Evolutionary conservation across 2,113 vertebrate genomes (phyloP), one percentile per base, ranked within the genome.

Genomic region (Picathartes gymnocephalus): DNA sequence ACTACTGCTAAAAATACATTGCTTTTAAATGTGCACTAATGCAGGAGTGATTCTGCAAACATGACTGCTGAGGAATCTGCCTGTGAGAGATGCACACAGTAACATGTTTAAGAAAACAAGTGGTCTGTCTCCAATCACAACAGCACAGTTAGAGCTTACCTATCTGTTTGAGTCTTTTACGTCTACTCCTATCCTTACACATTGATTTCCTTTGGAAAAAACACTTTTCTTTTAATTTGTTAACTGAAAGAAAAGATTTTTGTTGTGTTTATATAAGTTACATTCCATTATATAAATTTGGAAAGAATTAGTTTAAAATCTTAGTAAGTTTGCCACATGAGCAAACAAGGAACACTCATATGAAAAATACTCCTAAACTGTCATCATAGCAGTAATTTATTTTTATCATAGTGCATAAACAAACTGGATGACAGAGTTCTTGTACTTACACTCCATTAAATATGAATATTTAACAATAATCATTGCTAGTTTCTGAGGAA

Each of bases 201-300:
- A 86, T 0, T 60, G 23, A 61, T 79, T 94, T 91, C 66, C 81
- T 94, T 80, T 57, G 45, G 81, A 93, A 91, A 91, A 95, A 89
- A 90, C 20, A 76, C 15, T 76, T 84, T 64, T 48, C 53, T 94
- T 88, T 81, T 56, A 65, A 85, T 91, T 87, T 85, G 19, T 72
- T 86, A 92, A 96, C 70, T 82, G 84, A 90, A 93, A 94, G 65
- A 94, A 86, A 91, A 80, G 45, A 90, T 15, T 25, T 53, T 74
- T 31, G 37, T 35, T 39, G 57, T 61, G 70, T 71, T 87, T 71
- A 68, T 57, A 2, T 5, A 92, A 72, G 39, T 66, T 51, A 69
- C 27, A 71, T 35, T 79, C n/a, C 31, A 50, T 14, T 11, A 40
- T 13, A 73, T 11, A 44, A 47, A 66, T 33, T 17, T 37, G 48